Percentiles rank a stretch among this genome's conserved stretches.
Evolutionary conservation across 2,113 vertebrate species (phyloP).

Genomic region (Erpornis zantholeuca): DNA sequence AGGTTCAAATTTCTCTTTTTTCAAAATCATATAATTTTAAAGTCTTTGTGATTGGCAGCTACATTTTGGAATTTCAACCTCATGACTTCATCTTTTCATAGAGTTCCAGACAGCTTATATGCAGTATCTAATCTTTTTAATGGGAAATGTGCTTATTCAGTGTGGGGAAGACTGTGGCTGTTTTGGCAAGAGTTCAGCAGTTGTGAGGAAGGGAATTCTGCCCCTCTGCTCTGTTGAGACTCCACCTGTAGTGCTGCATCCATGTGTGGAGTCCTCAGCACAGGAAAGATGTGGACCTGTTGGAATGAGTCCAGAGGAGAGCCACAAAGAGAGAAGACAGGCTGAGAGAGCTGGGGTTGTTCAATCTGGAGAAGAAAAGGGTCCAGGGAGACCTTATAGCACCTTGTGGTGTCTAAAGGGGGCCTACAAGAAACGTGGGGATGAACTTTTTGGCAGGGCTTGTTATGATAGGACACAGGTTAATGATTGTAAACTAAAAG

Average conservation of each 20-base stretch:
- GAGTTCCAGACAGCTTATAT: not conserved
- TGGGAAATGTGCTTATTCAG: not conserved
- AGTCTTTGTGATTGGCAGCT: not conserved
- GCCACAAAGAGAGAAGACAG: not conserved
- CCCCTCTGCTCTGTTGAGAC: not conserved
- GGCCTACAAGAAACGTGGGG: not conserved
- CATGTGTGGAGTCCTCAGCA: not conserved
- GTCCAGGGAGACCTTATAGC: not conserved
- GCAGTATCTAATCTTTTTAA: not conserved
- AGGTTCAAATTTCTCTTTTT: not conserved
- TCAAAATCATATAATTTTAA: not conserved
- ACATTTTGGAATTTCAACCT: not conserved
- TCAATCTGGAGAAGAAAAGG: not conserved
- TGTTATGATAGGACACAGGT: fast-evolving
- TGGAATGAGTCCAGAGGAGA: not conserved
- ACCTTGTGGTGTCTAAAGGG: not conserved
- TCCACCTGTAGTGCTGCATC: not conserved
- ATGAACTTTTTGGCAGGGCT: not conserved
- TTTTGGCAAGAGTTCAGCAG: not conserved
- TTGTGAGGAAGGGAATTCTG: not conserved
- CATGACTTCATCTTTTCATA: not conserved
- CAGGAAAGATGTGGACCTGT: not conserved
- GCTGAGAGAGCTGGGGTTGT: not conserved
- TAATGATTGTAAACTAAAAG: not conserved
- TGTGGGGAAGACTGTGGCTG: not conserved